These are phyloP conservation scores for Buphagus erythrorhynchus DNA, from an alignment of 2,797 vertebrate species.

Conservation along the genomic window DNA sequence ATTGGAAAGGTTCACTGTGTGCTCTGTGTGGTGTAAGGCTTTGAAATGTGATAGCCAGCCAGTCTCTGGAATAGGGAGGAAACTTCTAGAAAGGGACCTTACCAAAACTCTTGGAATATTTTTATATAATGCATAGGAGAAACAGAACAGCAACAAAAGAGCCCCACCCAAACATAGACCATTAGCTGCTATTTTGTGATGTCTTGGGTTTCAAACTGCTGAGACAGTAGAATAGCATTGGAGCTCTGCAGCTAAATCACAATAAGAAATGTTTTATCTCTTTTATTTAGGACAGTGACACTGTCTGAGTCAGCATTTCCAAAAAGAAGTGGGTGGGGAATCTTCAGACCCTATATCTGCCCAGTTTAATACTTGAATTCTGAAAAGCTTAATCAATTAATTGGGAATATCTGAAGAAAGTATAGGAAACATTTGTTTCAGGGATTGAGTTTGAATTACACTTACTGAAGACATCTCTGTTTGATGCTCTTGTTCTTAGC, in stretches of 20 bases:
- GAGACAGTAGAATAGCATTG: background rate
- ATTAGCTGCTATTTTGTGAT: background rate
- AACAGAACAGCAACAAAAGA: fast-evolving
- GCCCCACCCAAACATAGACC: fast-evolving
- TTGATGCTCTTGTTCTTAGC: background rate
- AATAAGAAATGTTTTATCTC: background rate
- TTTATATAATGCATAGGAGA: background rate
- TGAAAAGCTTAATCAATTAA: background rate
- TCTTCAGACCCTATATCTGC: background rate
- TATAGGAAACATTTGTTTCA: background rate
- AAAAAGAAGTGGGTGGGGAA: background rate
- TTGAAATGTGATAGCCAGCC: background rate
- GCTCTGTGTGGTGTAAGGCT: background rate
- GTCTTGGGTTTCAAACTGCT: background rate
- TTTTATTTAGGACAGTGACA: background rate
- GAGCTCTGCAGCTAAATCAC: background rate
- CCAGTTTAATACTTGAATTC: background rate
- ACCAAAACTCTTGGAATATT: background rate
- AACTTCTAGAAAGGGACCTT: background rate
- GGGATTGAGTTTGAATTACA: background rate
- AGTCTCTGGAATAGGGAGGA: background rate
- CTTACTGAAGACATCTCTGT: background rate
- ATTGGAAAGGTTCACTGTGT: background rate
- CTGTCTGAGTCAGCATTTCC: background rate
- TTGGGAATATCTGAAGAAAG: background rate